A percentile compares a stretch with the other conserved stretches of the same genome.
Conservation (phyloP, 2,888 invertebrate species). For the Caradrina kadenii region DNA sequence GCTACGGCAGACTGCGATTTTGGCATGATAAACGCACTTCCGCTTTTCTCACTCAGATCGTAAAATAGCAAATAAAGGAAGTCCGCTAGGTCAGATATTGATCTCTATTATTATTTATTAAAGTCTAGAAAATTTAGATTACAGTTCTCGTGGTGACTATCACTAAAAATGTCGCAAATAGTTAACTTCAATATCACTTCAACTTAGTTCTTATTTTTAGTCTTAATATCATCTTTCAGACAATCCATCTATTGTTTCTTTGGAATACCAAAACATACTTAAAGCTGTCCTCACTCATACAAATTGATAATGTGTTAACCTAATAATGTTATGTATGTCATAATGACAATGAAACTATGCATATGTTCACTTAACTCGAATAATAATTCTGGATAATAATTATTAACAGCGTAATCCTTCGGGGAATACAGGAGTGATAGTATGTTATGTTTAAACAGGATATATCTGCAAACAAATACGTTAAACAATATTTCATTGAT, state of each 20-base stretch:
- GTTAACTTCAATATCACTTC: not conserved
- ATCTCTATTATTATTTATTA: slow-evolving; percentile 9
- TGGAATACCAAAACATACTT: no score
- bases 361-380: no score
- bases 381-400: no score
- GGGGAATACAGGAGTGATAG: no score
- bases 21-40: slow-evolving; percentile 4
- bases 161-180: slow-evolving; percentile 7
- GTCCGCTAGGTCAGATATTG: slow-evolving; percentile 8
- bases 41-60: slow-evolving; percentile 11
- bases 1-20: slow-evolving; percentile 9
- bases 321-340: no score
- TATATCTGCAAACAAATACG: not conserved
- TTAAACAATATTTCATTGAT: slow-evolving; percentile 7
- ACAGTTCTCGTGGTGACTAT: not conserved
- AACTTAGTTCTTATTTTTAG: not conserved
- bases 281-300: no score
- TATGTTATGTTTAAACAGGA: no score
- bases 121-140: not conserved
- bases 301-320: no score
- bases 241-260: no score
- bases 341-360: not conserved
- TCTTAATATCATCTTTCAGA: no score
- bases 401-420: no score
- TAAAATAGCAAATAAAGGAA: slow-evolving; percentile 32